Evolutionary conservation across 1,140 invertebrate genomes (phyloP), one percentile per base, ranked within the genome.

Genomic region (Charaxes varanes): DNA sequence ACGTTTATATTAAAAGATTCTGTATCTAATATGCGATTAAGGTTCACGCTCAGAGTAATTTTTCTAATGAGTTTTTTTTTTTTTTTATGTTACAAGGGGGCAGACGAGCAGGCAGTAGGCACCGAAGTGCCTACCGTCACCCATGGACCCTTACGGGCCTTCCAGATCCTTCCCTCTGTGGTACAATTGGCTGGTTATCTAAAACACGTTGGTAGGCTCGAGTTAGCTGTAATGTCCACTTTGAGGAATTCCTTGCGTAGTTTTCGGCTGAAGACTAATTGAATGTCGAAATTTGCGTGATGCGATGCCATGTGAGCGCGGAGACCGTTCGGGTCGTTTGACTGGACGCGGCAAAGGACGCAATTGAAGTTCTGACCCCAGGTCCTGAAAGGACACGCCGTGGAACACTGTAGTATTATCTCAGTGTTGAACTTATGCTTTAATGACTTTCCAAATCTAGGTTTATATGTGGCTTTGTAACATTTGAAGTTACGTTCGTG

Each of bases 331-430:
- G 74, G 74, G 45, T 82, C 73, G 18, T 74, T 73, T 0, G 74
- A 71, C 19, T 76, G 72, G 0, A 76, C 74, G 2, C 78, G 47
- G 30, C 78, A 82, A 18, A 78, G 72, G 1, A 77, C 69, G 22
- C 77, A 82, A 18, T 76, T 79, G 27, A 82, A 79, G 43, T 79
- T 77, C 34, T 77, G 74, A 0, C 71, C 71, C 74, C 74, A 79
- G 4, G 71, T 81, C 12, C 77, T 59, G 19, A 81, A 81, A 2
- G 77, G 77, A 22, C 61, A 64, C 8, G 74, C 77, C 0, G 77
- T 81, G 0, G 77, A 81, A 59, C 70, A 81, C 42, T 79, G 65
- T 0, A 81, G 41, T 34, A 82, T 82, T 4, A 82, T 82, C 38
- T 82, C 74, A 2, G 77, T 77, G 36, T 82, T 82, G 14, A 61